These are phyloP conservation scores for Hemiscyllium ocellatum DNA, from an alignment of 2,113 vertebrate species.

Conservation along the genomic window DNA sequence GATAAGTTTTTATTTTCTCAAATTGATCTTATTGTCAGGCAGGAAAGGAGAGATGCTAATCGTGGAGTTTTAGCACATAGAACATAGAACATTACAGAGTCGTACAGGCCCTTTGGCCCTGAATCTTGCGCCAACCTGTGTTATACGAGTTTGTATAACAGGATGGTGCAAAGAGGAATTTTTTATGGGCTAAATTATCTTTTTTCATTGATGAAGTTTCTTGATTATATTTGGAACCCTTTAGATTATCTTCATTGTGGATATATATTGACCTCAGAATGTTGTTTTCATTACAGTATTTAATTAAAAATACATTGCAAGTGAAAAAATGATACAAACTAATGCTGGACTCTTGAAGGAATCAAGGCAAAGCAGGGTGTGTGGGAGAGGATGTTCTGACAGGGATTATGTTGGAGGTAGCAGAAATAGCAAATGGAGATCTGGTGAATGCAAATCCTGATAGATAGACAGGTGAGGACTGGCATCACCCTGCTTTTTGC, in stretches of 20 bases:
- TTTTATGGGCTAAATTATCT: neutral
- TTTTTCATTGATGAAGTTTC: neutral
- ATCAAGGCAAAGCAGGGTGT: neutral
- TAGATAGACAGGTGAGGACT: too few species aligned
- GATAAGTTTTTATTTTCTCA: neutral
- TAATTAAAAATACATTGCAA: neutral
- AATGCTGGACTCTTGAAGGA: neutral
- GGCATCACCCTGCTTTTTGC: too few species aligned
- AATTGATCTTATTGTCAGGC: neutral
- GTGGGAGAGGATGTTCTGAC: neutral
- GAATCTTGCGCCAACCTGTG: too few species aligned
- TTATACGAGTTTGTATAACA: neutral
- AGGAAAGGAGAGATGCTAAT: neutral
- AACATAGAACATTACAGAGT: too few species aligned
- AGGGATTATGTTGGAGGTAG: too few species aligned
- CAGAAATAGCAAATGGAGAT: too few species aligned
- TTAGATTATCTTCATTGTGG: neutral
- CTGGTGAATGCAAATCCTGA: too few species aligned
- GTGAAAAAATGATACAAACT: neutral
- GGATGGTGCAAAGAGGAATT: neutral
- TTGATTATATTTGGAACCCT: neutral
- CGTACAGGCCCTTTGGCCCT: too few species aligned
- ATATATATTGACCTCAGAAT: neutral
- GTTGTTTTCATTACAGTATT: neutral
- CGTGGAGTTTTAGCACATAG: neutral